phyloP scores from a whole-genome alignment of 2,888 invertebrate genomes.

The Crepidodera aurea region DNA sequence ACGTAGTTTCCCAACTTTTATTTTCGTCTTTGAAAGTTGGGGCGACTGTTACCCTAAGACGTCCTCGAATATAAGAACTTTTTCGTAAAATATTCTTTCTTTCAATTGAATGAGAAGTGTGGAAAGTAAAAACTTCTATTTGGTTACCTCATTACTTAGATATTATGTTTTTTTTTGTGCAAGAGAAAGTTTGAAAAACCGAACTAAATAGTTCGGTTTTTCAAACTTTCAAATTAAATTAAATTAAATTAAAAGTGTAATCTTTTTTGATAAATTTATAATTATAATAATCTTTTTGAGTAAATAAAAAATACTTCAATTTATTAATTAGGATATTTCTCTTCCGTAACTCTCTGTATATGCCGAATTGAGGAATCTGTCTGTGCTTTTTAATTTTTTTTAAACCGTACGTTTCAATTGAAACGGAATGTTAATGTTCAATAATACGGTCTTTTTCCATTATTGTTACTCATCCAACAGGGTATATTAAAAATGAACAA shows the following conservation, averaged over 20 bases:
- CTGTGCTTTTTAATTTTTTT: too few relatives aligned
- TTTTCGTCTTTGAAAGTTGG: constrained; percentile 18
- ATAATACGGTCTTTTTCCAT: constrained; percentile 1
- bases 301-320: too few relatives aligned
- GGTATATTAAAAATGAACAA: constrained; percentile 2
- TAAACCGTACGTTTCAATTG: too few relatives aligned
- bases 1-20: constrained; percentile 17
- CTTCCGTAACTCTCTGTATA: too few relatives aligned
- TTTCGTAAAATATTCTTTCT: constrained; percentile 19
- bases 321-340: too few relatives aligned
- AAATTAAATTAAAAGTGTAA: too few relatives aligned
- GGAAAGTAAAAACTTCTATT: constrained; percentile 17
- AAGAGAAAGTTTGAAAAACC: background rate
- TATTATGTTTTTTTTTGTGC: background rate
- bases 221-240: too few relatives aligned
- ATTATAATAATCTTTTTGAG: too few relatives aligned
- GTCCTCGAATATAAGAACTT: constrained; percentile 18
- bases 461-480: background rate
- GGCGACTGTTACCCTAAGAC: constrained; percentile 11
- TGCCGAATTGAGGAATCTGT: too few relatives aligned
- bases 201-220: too few relatives aligned
- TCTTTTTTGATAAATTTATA: too few relatives aligned
- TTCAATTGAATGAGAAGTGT: constrained; percentile 16
- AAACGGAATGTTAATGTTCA: constrained; percentile 2
- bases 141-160: constrained; percentile 6